Evolutionary conservation across 2,113 vertebrate genomes (phyloP), one percentile per base, ranked within the genome.

Genomic region (Eudyptes chrysolophus): DNA sequence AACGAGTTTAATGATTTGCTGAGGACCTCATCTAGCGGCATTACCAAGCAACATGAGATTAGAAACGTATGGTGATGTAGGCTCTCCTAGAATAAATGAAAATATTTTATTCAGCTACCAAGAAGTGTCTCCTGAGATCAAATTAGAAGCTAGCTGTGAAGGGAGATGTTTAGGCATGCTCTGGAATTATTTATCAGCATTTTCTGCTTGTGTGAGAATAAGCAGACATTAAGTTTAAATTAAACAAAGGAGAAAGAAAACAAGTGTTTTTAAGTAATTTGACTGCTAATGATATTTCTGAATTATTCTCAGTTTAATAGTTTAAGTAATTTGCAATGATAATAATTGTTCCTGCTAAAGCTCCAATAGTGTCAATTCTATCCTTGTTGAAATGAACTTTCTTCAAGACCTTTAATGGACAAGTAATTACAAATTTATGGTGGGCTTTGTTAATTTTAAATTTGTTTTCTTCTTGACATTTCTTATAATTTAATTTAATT

Each of bases 131-230:
- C 98, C 86, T 96, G 98, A 98, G 98, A 99, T 98, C 98, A 99
- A 98, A 99, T 99, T 98, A 99, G 98, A 97, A 98, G 97, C 98
- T 98, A 96, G 97, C 98, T 99, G 98, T 98, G 98, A 98, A 98
- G 98, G 98, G 98, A 98, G 97, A 98, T 98, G 98, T 98, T 98
- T 98, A 98, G 97, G 98, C 98, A 98, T 98, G 98, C 97, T 97
- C 98, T 97, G 97, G 98, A 98, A 99, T 99, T 98, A 98, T 99
- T 99, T 99, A 98, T 98, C 98, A 98, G 98, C 96, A 98, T 98
- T 98, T 98, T 98, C 97, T 98, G 97, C 97, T 98, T 97, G 96
- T 98, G 97, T 97, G 95, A 98, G 97, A 98, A 98, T 98, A 98
- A 98, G 98, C 97, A 98, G 98, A 98, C 98, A 98, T 98, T 99